Base-by-base conservation (phyloP, 2,888 invertebrate species). In the Mythimna impura region DNA sequence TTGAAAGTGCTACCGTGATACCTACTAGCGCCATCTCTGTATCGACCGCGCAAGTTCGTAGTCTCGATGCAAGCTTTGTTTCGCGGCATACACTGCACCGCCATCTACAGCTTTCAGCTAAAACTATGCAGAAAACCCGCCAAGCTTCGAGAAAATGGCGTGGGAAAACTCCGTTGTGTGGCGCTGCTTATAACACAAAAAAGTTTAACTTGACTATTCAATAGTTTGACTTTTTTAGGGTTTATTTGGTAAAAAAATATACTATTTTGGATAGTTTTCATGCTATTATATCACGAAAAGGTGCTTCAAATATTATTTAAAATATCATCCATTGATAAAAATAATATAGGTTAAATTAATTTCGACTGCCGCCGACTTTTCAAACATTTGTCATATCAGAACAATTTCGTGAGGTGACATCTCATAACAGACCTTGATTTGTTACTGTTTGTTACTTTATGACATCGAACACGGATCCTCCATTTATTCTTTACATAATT, bases 21-120 rank as follows among this genome's bases (percentile, higher is more conserved):
- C 4, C 60, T 17, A 36, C 58, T 66, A 83, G 57, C 86, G 86
- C 85, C 85, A 85, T 83, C 85, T 85, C 20, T 79, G 55, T 57
- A 57, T 55, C 3, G 2, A 8, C 3, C 10, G n/a, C 0, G 34
- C 8, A 64, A 81, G 25, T 20, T 66, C 52, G 6, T 58, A 57
- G 55, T 25, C 9, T 36, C 20, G n/a, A 50, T 61, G 47, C 64
- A 62, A 76, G 63, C 57, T 71, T 57, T 57, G 12, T 57, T 30
- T 47, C 12, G 14, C 22, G n/a, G 14, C 14, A 30, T 36, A 20
- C 25, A 50, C 36, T 60, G 36, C 30, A 71, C 73, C 36, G 84
- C 86, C 86, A 86, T 85, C 86, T 86, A 77, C 40, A 62, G 43
- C 10, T 55, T 55, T 62, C 36, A 55, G 9, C 4, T 1, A 52